Evolutionary conservation across 2,797 vertebrate genomes (phyloP).

Genomic region (Danio albolineatus): DNA sequence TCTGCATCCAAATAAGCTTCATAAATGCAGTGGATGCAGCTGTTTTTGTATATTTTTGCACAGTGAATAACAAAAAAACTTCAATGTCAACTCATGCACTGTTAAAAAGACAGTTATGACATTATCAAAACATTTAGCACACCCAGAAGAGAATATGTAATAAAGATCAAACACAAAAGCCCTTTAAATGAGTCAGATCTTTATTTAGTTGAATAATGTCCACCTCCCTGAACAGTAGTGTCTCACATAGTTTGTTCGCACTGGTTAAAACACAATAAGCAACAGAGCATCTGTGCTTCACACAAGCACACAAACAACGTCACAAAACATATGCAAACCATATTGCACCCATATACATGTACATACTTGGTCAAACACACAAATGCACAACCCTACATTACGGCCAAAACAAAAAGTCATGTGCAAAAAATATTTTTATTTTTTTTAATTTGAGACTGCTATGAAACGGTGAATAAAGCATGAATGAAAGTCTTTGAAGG

Average conservation of each 20-base stretch:
- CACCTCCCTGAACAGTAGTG: constrained; percentile 52
- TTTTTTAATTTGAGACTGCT: constrained; percentile 11
- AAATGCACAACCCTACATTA: constrained; percentile 20
- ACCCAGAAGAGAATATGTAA: not conserved
- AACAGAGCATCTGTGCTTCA: constrained; percentile 38
- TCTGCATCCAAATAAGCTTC: too few species aligned
- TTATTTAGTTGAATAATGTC: constrained; percentile 60
- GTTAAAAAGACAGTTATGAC: too few species aligned
- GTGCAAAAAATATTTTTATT: constrained; percentile 16
- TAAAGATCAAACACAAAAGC: constrained; percentile 9
- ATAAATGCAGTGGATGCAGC: too few species aligned
- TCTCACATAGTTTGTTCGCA: constrained; percentile 43
- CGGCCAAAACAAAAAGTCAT: not conserved
- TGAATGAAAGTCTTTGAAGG: constrained; percentile 24
- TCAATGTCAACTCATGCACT: too few species aligned
- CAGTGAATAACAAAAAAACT: not conserved
- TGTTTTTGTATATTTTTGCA: too few species aligned
- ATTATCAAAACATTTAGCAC: too few species aligned
- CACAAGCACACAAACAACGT: constrained; percentile 36
- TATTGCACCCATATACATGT: constrained; percentile 25
- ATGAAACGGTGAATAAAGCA: not conserved
- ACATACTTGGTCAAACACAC: constrained; percentile 26
- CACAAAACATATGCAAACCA: constrained; percentile 34
- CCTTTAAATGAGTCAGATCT: constrained; percentile 53
- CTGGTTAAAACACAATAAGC: constrained; percentile 48